Conservation (phyloP, 2,888 invertebrate genomes). For the Eupithecia dodoneata region DNA sequence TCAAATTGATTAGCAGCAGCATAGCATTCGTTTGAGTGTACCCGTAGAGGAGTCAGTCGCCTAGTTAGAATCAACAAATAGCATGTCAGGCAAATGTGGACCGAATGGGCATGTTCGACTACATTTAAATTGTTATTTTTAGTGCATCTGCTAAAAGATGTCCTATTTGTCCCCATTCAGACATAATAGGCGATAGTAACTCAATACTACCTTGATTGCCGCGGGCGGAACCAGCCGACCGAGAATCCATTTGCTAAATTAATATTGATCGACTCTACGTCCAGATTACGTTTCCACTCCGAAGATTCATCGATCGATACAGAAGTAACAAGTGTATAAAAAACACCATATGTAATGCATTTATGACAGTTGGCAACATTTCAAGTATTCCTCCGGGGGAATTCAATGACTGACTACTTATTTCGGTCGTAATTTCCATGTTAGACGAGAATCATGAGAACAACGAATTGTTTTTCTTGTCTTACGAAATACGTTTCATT, state of each 20-base stretch:
- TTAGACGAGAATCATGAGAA: slow-evolving; percentile 29
- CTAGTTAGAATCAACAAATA: not conserved
- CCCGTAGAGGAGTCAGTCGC: not conserved
- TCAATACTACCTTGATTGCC: slow-evolving; percentile 48
- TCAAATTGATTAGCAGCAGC: not conserved
- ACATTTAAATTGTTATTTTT: not conserved
- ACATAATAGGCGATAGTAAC: slow-evolving; percentile 42
- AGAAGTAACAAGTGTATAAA: slow-evolving; percentile 29
- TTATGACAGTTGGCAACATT: slow-evolving; percentile 52
- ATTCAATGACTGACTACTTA: slow-evolving; percentile 48
- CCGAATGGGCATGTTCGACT: not conserved
- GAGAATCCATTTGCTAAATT: slow-evolving; percentile 55
- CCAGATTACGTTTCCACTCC: slow-evolving; percentile 31
- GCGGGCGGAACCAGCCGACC: slow-evolving; percentile 27
- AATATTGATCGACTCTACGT: slow-evolving; percentile 53
- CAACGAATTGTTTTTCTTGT: slow-evolving; percentile 11
- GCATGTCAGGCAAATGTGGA: not conserved
- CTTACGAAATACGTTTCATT: slow-evolving; percentile 15
- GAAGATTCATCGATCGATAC: slow-evolving; percentile 27
- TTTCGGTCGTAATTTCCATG: slow-evolving; percentile 42
- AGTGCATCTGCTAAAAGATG: not conserved
- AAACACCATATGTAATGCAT: slow-evolving; percentile 42
- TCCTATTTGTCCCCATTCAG: slow-evolving; percentile 12
- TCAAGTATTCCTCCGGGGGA: slow-evolving; percentile 49
- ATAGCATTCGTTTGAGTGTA: not conserved